A percentile compares a stretch with the other conserved stretches of the same genome.
These are phyloP conservation scores for Drosophila takahashii DNA, from an alignment of 1,140 invertebrate species.

Conservation along the genomic window DNA sequence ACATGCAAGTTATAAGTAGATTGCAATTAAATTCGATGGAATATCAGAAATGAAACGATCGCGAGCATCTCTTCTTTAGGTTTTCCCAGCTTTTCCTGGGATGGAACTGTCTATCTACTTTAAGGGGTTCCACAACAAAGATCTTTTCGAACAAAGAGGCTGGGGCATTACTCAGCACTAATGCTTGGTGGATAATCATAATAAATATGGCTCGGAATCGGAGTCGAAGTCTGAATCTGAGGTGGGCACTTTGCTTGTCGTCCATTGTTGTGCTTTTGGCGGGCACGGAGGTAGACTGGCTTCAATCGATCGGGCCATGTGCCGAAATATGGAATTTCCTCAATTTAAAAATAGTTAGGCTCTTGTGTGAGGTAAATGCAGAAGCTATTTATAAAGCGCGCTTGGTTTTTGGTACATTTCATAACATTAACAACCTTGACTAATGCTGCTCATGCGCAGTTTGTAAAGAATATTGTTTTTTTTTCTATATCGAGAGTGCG, in stretches of 20 bases:
- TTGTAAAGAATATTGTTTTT: slow-evolving; percentile 71
- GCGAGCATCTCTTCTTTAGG: neutral
- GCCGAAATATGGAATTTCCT: slow-evolving; percentile 75
- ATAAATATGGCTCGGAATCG: slow-evolving; percentile 33
- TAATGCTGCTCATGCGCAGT: slow-evolving; percentile 65
- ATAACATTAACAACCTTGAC: slow-evolving; percentile 76
- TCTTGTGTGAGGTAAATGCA: slow-evolving; percentile 41
- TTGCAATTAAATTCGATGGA: slow-evolving; percentile 19
- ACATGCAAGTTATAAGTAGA: slow-evolving; percentile 50
- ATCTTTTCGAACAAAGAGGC: slow-evolving; percentile 30
- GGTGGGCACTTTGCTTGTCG: slow-evolving; percentile 11
- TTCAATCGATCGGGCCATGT: slow-evolving; percentile 63
- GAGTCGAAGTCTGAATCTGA: neutral
- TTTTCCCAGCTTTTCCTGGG: neutral
- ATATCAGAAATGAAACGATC: neutral
- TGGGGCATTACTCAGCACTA: slow-evolving; percentile 51
- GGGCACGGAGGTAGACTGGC: slow-evolving; percentile 12
- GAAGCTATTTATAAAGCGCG: slow-evolving; percentile 58
- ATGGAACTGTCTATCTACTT: neutral
- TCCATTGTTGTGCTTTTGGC: neutral
- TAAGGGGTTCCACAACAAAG: slow-evolving; percentile 24
- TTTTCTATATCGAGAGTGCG: slow-evolving; percentile 44
- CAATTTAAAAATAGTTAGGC: slow-evolving; percentile 69
- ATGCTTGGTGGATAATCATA: slow-evolving; percentile 41
- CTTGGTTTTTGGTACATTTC: slow-evolving; percentile 54